These are phyloP conservation scores for Zaprionus taronus DNA, from an alignment of 1,140 invertebrate genomes.

Conservation along the genomic window DNA sequence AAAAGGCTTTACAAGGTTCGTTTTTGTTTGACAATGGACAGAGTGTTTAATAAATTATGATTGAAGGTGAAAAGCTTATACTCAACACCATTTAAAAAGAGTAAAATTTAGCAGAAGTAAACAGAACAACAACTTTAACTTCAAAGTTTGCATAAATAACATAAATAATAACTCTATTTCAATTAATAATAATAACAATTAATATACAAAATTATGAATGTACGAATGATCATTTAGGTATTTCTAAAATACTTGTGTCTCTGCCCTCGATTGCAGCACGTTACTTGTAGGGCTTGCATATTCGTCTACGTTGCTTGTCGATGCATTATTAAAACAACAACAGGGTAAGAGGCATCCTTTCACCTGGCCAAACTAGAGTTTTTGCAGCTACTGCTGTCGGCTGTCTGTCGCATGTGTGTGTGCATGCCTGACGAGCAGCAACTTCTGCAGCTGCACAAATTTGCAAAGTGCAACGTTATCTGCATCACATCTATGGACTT, in stretches of 20 bases:
- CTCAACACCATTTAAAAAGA: no score
- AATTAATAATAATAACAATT: no score
- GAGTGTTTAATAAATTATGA: no score
- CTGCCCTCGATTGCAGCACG: slow-evolving; percentile 9
- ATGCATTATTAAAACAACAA: slow-evolving; percentile 75
- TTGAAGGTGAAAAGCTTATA: no score
- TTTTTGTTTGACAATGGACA: no score
- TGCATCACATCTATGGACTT: slow-evolving; percentile 68
- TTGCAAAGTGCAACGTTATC: slow-evolving; percentile 76
- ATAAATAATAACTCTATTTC: no score
- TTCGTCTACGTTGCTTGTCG: slow-evolving; percentile 44
- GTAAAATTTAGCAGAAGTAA: no score
- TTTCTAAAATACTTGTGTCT: background rate
- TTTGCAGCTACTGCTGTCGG: slow-evolving; percentile 15
- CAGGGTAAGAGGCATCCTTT: slow-evolving; percentile 18
- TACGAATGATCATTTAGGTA: no score
- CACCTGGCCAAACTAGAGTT: slow-evolving; percentile 12
- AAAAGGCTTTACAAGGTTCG: no score
- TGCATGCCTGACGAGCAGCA: slow-evolving; percentile 16
- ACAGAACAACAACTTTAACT: no score
- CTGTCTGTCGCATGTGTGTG: slow-evolving; percentile 9
- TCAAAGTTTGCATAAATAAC: no score
- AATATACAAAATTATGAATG: no score
- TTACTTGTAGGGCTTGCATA: slow-evolving; percentile 26
- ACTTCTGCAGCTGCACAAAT: slow-evolving; percentile 54